Percentiles rank a stretch among this genome's conserved stretches.
phyloP scores from a whole-genome alignment of 2,797 vertebrate genomes.

The Hyperoplus lanceolatus region DNA sequence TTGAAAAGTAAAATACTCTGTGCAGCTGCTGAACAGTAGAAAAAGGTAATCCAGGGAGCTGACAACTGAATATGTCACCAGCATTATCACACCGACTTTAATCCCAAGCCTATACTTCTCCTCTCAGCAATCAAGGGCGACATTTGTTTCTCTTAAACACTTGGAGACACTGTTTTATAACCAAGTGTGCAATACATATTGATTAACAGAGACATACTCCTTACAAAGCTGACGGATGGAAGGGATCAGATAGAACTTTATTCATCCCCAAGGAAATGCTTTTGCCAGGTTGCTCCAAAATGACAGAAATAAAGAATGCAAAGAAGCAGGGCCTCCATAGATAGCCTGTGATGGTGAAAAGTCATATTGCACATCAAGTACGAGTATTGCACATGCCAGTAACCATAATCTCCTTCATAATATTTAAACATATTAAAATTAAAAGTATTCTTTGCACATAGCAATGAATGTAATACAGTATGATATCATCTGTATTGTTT shows the following conservation, averaged over 20 bases:
- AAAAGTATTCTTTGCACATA: no score
- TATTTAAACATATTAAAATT: no score
- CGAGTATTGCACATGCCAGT: no score
- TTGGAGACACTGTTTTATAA: neutral
- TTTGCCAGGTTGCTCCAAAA: no score
- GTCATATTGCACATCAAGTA: no score
- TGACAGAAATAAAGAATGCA: no score
- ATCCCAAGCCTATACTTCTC: slow-evolving; percentile 10
- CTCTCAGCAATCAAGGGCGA: slow-evolving; percentile 17
- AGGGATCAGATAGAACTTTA: no score
- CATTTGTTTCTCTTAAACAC: slow-evolving; percentile 7
- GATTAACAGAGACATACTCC: neutral
- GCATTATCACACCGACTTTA: slow-evolving; percentile 24
- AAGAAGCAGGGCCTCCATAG: no score
- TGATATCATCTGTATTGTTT: neutral
- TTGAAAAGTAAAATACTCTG: slow-evolving; percentile 17
- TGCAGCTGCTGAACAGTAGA: slow-evolving; percentile 16
- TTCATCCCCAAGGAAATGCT: no score
- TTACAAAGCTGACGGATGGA: slow-evolving; percentile 4
- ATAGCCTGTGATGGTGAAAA: no score
- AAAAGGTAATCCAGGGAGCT: slow-evolving; percentile 31
- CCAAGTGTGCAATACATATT: slow-evolving; percentile 10
- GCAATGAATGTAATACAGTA: no score
- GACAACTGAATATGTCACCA: slow-evolving; percentile 46
- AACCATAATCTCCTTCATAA: no score